These are phyloP conservation scores for Brachylomia viminalis DNA, from an alignment of 2,888 invertebrate species.

Conservation along the genomic window DNA sequence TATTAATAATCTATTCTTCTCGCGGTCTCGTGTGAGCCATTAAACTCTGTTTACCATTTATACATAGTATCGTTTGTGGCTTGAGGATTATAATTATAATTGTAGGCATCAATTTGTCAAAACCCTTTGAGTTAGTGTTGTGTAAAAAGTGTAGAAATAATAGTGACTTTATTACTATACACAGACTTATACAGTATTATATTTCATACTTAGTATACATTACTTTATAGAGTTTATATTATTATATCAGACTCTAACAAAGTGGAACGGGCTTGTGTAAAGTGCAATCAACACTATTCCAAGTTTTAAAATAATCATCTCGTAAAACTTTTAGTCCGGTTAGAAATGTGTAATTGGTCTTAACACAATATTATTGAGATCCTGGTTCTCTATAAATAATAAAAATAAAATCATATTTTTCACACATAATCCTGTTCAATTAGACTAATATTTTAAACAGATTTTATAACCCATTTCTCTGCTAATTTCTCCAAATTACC, in stretches of 20 bases:
- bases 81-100: neutral
- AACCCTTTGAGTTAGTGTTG: neutral
- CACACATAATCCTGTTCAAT: neutral
- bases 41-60: conserved; percentile 29
- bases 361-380: too few relatives aligned
- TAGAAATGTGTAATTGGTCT: neutral
- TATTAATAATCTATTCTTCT: conserved; percentile 33
- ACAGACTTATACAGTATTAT: too few relatives aligned
- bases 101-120: neutral
- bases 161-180: neutral
- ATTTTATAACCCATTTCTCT: neutral
- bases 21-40: conserved; percentile 30
- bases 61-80: neutral
- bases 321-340: neutral
- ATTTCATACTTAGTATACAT: too few relatives aligned
- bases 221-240: too few relatives aligned
- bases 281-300: neutral
- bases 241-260: neutral
- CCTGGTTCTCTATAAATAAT: too few relatives aligned
- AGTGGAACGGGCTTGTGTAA: neutral
- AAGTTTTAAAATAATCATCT: neutral
- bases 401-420: too few relatives aligned
- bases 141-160: neutral
- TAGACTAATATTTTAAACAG: conserved; percentile 6
- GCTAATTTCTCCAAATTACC: neutral